phyloP scores from a whole-genome alignment of 2,888 invertebrate genomes.

The Rhodophaea formosa region DNA sequence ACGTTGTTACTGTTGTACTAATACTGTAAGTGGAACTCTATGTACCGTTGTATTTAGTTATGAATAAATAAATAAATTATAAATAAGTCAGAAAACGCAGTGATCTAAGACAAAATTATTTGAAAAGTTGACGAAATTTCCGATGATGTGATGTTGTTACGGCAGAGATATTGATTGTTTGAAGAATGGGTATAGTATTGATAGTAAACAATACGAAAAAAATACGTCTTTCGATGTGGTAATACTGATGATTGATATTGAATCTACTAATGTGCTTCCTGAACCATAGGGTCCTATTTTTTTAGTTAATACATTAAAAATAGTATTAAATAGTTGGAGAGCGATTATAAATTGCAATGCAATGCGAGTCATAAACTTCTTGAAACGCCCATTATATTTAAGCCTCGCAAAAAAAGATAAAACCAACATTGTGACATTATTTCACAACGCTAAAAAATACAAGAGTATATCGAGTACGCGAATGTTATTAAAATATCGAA shows the following conservation, averaged over 20 bases:
- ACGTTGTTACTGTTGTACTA: too few relatives aligned
- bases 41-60: too few relatives aligned
- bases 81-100: too few relatives aligned
- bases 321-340: too few relatives aligned
- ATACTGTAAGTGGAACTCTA: too few relatives aligned
- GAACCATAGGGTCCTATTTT: too few relatives aligned
- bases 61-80: too few relatives aligned
- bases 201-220: neutral
- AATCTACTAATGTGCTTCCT: too few relatives aligned
- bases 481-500: constrained; percentile 14
- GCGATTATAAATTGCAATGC: neutral
- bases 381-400: neutral
- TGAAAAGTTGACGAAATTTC: too few relatives aligned
- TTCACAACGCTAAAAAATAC: neutral
- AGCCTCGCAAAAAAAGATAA: constrained; percentile 2
- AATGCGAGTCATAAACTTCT: neutral
- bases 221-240: neutral
- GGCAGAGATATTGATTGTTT: neutral
- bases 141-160: neutral
- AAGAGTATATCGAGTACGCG: neutral
- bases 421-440: constrained; percentile 10
- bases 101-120: too few relatives aligned
- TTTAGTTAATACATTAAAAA: too few relatives aligned
- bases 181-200: neutral
- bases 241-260: neutral